Evolutionary conservation across 1,140 invertebrate species (phyloP).

Genomic region (Sesamia nonagrioides): DNA sequence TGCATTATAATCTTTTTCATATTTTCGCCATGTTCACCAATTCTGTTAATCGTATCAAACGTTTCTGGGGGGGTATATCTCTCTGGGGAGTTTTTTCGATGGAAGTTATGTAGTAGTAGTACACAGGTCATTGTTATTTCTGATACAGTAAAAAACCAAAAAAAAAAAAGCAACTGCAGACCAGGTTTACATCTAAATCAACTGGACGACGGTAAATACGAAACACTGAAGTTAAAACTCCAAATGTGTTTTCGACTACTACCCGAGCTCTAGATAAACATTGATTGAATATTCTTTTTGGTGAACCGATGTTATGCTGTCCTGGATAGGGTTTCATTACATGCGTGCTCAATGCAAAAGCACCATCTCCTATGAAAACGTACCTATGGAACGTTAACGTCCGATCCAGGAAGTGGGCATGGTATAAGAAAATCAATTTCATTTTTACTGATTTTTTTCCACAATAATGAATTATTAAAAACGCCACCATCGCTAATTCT

Average conservation of each 20-base stretch:
- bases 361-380: constrained; percentile 20
- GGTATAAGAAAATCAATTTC: neutral
- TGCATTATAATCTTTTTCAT: neutral
- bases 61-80: constrained; percentile 60
- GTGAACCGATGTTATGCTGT: constrained; percentile 30
- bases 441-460: constrained; percentile 52
- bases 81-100: constrained; percentile 45
- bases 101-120: constrained; percentile 52
- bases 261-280: constrained; percentile 48
- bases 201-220: constrained; percentile 49
- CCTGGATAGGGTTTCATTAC: neutral
- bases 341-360: too few species aligned
- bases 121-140: constrained; percentile 53
- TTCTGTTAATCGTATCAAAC: constrained; percentile 8
- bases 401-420: neutral
- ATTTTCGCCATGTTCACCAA: constrained; percentile 7
- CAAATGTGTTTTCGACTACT: constrained; percentile 55
- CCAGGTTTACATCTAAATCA: constrained; percentile 14
- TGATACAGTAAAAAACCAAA: constrained; percentile 34
- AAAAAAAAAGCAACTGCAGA: too few species aligned
- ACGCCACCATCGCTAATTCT: constrained; percentile 59
- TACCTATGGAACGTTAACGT: neutral
- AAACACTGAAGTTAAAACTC: constrained; percentile 48
- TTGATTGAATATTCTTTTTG: constrained; percentile 51
- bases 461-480: constrained; percentile 64